A percentile compares a stretch with the other conserved stretches of the same genome.
These are phyloP conservation scores for Cydia pomonella DNA, from an alignment of 1,140 invertebrate genomes.

Conservation along the genomic window DNA sequence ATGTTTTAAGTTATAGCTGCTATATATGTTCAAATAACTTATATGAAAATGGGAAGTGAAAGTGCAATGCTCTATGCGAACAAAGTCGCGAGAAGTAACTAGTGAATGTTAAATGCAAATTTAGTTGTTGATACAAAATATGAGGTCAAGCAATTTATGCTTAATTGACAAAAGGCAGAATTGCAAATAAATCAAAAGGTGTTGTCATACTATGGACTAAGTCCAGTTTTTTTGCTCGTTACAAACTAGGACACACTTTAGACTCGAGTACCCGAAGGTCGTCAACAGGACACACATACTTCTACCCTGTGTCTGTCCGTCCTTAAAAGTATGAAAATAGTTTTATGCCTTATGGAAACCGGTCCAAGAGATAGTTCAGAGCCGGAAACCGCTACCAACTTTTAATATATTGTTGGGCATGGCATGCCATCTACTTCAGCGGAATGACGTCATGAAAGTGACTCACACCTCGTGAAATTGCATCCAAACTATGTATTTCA, in stretches of 20 bases:
- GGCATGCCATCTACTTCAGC: too few species aligned
- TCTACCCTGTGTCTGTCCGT: too few species aligned
- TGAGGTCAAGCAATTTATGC: conserved; percentile 6
- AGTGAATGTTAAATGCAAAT: not conserved
- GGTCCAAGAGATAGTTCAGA: too few species aligned
- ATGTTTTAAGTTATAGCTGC: too few species aligned
- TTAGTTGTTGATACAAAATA: conserved; percentile 6
- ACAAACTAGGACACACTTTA: not conserved
- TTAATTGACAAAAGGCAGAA: not conserved
- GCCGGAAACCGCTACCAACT: too few species aligned
- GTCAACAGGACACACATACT: not conserved
- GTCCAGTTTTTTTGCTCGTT: not conserved
- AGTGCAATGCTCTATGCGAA: not conserved
- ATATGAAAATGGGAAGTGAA: not conserved
- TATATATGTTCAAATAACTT: too few species aligned
- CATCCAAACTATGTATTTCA: too few species aligned
- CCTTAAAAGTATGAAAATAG: too few species aligned
- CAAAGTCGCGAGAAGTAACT: not conserved
- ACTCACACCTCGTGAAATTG: too few species aligned
- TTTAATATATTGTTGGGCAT: too few species aligned
- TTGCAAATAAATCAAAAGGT: not conserved
- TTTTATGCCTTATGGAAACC: too few species aligned
- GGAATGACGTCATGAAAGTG: too few species aligned
- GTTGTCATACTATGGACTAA: not conserved
- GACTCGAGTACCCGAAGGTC: not conserved